Conservation (phyloP, 2,797 vertebrate species). For the Ptychobarbus kaznakovi region DNA sequence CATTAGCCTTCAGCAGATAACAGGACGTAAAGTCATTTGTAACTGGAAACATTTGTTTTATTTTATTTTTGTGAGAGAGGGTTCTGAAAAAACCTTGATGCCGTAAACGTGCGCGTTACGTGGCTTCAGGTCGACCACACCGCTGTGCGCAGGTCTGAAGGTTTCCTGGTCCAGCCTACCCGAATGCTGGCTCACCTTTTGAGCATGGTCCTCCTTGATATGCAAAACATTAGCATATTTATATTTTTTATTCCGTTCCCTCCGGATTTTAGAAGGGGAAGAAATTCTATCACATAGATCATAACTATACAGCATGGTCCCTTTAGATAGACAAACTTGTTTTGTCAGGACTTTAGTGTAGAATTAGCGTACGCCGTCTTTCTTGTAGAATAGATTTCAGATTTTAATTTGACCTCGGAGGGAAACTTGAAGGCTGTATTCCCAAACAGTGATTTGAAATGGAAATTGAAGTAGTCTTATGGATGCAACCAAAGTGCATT, state of each 20-base stretch:
- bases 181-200: conserved; percentile 40
- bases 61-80: conserved; percentile 22
- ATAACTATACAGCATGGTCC: conserved; percentile 34
- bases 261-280: conserved; percentile 22
- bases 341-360: conserved; percentile 38
- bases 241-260: conserved; percentile 39
- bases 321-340: conserved; percentile 42
- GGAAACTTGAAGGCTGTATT: conserved; percentile 31
- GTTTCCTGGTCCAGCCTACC: conserved; percentile 31
- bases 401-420: conserved; percentile 38
- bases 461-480: conserved; percentile 10
- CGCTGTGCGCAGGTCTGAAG: conserved; percentile 14
- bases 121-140: conserved; percentile 35
- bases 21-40: conserved; percentile 50
- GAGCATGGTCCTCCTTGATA: conserved; percentile 42
- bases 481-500: conserved; percentile 54
- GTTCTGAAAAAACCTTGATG: conserved; percentile 24
- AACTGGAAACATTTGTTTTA: conserved; percentile 56
- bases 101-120: conserved; percentile 17
- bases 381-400: conserved; percentile 20
- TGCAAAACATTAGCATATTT: conserved; percentile 50
- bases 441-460: not conserved
- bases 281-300: not conserved
- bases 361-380: conserved; percentile 14
- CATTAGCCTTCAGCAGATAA: conserved; percentile 39